phyloP scores from a whole-genome alignment of 2,113 vertebrate genomes.

The Glaucomys volans region DNA sequence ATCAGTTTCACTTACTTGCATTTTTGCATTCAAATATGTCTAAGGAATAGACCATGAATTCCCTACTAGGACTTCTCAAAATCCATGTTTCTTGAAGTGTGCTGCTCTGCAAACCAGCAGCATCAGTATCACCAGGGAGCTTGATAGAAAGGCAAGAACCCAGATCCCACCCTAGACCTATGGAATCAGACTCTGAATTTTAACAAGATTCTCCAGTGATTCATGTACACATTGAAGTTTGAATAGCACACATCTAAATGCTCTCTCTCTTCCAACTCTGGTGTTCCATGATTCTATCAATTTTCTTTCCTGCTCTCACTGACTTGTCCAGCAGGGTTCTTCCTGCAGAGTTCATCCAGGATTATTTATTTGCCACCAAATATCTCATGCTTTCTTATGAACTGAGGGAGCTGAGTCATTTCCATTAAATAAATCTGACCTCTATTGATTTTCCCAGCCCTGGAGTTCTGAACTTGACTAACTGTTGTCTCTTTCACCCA shows the following conservation, averaged over 20 bases:
- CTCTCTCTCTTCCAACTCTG: neutral
- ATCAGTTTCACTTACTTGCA: neutral
- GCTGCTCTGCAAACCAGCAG: neutral
- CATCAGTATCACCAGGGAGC: neutral
- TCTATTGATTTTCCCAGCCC: neutral
- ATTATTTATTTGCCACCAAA: neutral
- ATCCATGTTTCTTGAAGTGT: neutral
- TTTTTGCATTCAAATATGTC: slow-evolving; percentile 13
- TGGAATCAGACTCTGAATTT: neutral
- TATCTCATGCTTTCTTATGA: neutral
- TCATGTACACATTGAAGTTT: neutral
- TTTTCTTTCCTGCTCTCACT: neutral
- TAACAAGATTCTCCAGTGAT: neutral
- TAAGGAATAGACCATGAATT: neutral
- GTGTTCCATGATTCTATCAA: neutral
- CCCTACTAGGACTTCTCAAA: neutral
- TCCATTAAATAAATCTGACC: slow-evolving; percentile 26
- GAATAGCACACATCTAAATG: neutral
- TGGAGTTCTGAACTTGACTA: neutral
- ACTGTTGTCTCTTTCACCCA: neutral
- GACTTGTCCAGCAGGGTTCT: neutral
- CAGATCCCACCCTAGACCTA: neutral
- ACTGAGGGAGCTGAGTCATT: neutral
- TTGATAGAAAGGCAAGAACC: neutral
- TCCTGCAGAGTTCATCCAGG: neutral